A percentile compares a stretch with the other conserved stretches of the same genome.
Evolutionary conservation across 2,113 vertebrate genomes (phyloP).

Genomic region (Callorhinus ursinus): DNA sequence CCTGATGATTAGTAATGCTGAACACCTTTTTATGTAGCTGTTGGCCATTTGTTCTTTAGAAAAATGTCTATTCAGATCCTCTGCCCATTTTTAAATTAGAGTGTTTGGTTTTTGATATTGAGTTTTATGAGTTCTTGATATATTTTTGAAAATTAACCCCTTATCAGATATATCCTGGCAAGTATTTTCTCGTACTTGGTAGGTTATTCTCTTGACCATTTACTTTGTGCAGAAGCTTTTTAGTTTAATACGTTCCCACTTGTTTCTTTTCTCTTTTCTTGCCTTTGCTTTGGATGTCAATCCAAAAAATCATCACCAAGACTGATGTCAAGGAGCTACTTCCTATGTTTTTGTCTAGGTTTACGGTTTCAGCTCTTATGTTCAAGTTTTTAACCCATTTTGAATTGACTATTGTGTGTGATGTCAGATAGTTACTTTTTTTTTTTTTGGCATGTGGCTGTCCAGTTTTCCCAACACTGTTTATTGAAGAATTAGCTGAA

Average conservation of each 20-base stretch:
- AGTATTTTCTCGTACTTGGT: background rate
- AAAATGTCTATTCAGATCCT: background rate
- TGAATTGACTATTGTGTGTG: background rate
- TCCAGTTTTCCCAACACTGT: background rate
- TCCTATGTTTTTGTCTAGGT: background rate
- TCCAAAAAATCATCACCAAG: background rate
- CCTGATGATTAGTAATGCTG: background rate
- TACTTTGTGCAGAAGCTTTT: background rate
- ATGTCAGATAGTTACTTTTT: background rate
- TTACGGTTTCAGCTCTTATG: background rate
- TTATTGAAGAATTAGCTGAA: background rate
- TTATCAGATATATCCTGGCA: background rate
- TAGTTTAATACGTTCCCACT: background rate
- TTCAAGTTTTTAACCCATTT: background rate
- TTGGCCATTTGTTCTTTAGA: background rate
- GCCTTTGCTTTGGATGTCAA: background rate
- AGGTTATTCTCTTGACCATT: background rate
- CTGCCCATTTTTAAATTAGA: background rate
- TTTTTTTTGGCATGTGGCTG: background rate
- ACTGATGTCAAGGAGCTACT: background rate
- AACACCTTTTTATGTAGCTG: background rate
- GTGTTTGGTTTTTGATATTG: background rate
- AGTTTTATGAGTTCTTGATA: background rate
- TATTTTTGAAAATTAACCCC: background rate
- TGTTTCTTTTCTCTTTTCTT: background rate